phyloP scores from a whole-genome alignment of 30 jellyfish, hydroid and myxozoan species.

The Rhopilema esculentum region DNA sequence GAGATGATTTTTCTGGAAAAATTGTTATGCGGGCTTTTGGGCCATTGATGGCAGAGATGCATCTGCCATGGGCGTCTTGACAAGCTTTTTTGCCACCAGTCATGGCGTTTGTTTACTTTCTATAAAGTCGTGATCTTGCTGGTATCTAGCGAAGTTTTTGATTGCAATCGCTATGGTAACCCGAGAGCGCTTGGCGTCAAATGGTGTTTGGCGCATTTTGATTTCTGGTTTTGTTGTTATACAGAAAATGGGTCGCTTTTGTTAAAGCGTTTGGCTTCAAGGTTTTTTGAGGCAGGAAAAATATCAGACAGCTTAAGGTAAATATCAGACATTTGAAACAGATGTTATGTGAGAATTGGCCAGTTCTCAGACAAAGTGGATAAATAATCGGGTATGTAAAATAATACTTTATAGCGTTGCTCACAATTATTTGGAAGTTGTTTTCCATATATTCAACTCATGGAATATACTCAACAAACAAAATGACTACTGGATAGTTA shows the following conservation, averaged over 20 bases:
- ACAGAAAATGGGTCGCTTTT: not conserved
- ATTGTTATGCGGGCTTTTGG: too few species aligned
- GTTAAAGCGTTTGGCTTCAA: not conserved
- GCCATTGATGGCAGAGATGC: not conserved
- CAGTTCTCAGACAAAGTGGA: not conserved
- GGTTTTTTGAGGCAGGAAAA: too few species aligned
- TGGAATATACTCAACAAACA: too few species aligned
- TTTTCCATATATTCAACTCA: too few species aligned
- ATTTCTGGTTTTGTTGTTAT: not conserved
- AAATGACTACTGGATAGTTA: too few species aligned
- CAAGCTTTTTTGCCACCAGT: not conserved
- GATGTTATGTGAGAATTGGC: not conserved
- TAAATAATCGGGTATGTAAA: not conserved
- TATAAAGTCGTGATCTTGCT: constrained; percentile 53
- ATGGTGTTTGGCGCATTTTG: constrained; percentile 19
- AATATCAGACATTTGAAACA: too few species aligned
- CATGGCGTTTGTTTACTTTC: not conserved
- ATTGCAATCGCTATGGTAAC: constrained; percentile 50
- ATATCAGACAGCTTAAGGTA: too few species aligned
- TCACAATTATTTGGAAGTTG: not conserved
- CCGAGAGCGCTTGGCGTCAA: constrained; percentile 30
- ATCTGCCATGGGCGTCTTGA: not conserved
- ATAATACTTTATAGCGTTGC: not conserved
- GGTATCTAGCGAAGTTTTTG: constrained; percentile 27
- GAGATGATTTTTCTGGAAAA: too few species aligned